Evolutionary conservation across 1,140 invertebrate species (phyloP), one percentile per base, ranked within the genome.

Genomic region (Xylocopa sonorina): DNA sequence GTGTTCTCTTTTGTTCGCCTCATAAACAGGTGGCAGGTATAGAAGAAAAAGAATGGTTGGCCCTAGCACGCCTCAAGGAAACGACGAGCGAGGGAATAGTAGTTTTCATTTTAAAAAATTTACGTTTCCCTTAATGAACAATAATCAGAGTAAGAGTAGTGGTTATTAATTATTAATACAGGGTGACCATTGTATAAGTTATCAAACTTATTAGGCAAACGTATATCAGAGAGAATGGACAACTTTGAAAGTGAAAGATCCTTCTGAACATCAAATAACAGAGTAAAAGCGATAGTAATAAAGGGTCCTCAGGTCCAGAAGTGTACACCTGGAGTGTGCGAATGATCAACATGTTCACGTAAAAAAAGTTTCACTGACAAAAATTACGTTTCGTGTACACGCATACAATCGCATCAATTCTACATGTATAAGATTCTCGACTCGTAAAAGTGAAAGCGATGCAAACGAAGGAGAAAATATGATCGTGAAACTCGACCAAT

Each of bases 381-480:
- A 67, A 21, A 62, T 34, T 32, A 38, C 32, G 43, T 9, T 50
- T 67, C 21, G 16, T 16, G 9, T n/a, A 34, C 16, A 62, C 62
- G 18, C 66, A 64, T 46, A 32, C 66, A 24, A 41, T 62, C 27
- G 51, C 48, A 46, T 51, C 46, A 50, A 78, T 71, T 79, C 38
- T 53, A 32, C 38, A 32, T 18, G 24, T 55, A 53, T 41, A 43
- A 50, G 68, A 60, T 64, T 62, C 80, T 76, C 32, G 21, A 55
- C 80, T 85, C 80, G 75, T 87, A 87, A 87, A 87, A 87, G 86
- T 87, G 86, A 87, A 87, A 87, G 86, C 82, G 76, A 81, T 80
- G 58, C 68, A 83, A 83, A 60, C 84, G 75, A 85, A 85, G 83
- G 84, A 85, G 84, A 86, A 86, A 82, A 86, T 84, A 80, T 51